These are phyloP conservation scores for Heterodera carotae DNA, from an alignment of 1,140 invertebrate genomes.

Conservation along the genomic window DNA sequence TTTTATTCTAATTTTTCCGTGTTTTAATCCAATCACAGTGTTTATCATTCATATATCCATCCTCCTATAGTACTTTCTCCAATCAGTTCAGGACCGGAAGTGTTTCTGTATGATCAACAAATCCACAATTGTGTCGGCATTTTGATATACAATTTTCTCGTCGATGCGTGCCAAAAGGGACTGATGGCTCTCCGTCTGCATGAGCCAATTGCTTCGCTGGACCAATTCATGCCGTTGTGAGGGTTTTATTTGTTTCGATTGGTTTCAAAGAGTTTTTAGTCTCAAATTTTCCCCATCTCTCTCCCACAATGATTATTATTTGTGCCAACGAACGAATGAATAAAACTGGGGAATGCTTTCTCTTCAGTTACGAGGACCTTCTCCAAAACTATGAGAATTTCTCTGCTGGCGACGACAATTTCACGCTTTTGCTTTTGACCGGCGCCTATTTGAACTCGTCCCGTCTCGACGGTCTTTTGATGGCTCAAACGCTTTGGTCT, in stretches of 20 bases:
- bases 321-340: too few species aligned
- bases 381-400: conserved; percentile 45
- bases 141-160: conserved; percentile 24
- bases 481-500: conserved; percentile 49
- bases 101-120: conserved; percentile 23
- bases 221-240: conserved; percentile 54
- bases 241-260: conserved; percentile 5
- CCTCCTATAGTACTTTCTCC: too few species aligned
- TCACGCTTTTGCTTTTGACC: conserved; percentile 38
- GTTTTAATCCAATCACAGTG: too few species aligned
- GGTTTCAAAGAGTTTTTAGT: too few species aligned
- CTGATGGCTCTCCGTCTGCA: conserved; percentile 28
- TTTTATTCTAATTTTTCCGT: too few species aligned
- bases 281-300: not conserved
- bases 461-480: conserved; percentile 23
- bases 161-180: conserved; percentile 6
- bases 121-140: conserved; percentile 15
- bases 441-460: conserved; percentile 46
- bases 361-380: conserved; percentile 41
- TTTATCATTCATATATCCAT: too few species aligned
- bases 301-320: not conserved
- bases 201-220: conserved; percentile 41
- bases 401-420: conserved; percentile 39
- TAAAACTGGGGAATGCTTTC: too few species aligned
- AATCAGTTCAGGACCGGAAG: conserved; percentile 36